Evolutionary conservation across 2,113 vertebrate genomes (phyloP).

Genomic region (Tor tambroides): DNA sequence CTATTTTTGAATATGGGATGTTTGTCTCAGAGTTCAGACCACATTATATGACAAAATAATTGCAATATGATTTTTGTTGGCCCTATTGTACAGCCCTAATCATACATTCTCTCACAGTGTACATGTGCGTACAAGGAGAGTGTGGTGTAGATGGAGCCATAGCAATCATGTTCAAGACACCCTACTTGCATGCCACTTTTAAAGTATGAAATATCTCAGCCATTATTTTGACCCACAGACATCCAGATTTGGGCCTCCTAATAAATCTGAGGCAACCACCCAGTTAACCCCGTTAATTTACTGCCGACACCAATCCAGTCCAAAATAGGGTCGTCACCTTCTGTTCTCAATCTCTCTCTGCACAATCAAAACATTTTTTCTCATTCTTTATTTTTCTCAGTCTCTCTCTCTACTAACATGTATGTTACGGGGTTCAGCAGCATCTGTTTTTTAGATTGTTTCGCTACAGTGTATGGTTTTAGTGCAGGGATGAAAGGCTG

Average conservation of each 20-base stretch:
- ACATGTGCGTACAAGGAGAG: not conserved
- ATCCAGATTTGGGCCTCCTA: not conserved
- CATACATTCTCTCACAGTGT: not conserved
- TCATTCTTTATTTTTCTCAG: conserved; percentile 8
- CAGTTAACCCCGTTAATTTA: conserved; percentile 30
- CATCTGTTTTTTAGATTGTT: conserved; percentile 22
- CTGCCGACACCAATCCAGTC: not conserved
- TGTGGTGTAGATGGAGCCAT: not conserved
- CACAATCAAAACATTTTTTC: conserved; percentile 34
- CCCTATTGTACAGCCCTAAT: not conserved
- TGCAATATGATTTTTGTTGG: not conserved
- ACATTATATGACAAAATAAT: conserved; percentile 14
- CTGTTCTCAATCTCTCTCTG: conserved; percentile 5
- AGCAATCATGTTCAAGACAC: conserved; percentile 3
- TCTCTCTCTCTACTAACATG: not conserved
- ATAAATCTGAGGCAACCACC: not conserved
- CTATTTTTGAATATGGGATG: not conserved
- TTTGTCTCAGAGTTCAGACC: not conserved
- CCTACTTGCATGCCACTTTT: conserved; percentile 13
- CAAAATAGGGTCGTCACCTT: conserved; percentile 19
- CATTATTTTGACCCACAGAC: not conserved
- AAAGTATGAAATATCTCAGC: not conserved
- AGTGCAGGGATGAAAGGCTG: not conserved
- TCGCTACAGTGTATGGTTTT: not conserved
- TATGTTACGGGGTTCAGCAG: not conserved